phyloP scores from a whole-genome alignment of 2,113 vertebrate species.

The Drymodes brunneopygia region DNA sequence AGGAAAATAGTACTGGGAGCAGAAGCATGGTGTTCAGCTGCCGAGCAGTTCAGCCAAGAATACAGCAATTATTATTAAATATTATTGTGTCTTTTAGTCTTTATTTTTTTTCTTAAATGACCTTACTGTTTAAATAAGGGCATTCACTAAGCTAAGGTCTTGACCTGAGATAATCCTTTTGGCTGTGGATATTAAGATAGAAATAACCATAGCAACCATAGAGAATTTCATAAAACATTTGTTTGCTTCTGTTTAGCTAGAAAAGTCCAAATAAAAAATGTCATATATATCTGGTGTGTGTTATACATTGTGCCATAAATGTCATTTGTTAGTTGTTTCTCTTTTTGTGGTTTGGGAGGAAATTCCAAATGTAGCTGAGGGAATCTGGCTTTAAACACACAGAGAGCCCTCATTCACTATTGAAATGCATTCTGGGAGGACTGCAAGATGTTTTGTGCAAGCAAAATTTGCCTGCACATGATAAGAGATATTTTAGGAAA shows the following conservation, averaged over 20 bases:
- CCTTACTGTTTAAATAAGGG: conserved; percentile 10
- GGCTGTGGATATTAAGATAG: background rate
- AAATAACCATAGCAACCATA: conserved; percentile 48
- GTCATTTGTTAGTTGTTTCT: conserved; percentile 68
- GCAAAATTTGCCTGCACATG: conserved; percentile 12
- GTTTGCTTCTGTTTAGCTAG: conserved; percentile 65
- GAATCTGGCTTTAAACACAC: conserved; percentile 59
- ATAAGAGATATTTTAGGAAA: conserved; percentile 45
- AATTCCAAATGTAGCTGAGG: conserved; percentile 63
- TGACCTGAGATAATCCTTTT: conserved; percentile 34
- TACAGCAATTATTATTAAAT: background rate
- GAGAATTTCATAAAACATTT: conserved; percentile 58
- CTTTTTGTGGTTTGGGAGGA: conserved; percentile 68
- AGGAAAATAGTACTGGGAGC: background rate
- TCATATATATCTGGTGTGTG: conserved; percentile 63
- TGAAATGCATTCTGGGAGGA: conserved; percentile 60
- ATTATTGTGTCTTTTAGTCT: background rate
- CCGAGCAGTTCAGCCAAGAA: background rate
- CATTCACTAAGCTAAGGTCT: background rate
- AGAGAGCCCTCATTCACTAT: conserved; percentile 30
- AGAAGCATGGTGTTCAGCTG: background rate
- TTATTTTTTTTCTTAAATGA: background rate
- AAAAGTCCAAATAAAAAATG: conserved; percentile 64
- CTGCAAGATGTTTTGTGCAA: conserved; percentile 44
- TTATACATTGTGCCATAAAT: conserved; percentile 68